Conservation (phyloP, 2,113 vertebrate species). For the Passer montanus region DNA sequence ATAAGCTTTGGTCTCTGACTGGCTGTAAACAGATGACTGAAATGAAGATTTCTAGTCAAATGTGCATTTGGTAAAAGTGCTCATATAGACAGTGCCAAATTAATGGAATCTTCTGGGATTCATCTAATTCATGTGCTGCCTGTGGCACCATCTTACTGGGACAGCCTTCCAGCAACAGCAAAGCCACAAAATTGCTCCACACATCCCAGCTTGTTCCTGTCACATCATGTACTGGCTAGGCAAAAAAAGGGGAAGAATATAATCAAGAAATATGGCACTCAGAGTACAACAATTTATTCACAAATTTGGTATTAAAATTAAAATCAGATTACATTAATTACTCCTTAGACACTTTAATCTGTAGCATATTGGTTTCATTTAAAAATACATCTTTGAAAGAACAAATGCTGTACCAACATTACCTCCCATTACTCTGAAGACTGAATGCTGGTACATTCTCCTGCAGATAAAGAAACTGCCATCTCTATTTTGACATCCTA, state of each 20-base stretch:
- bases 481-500: not conserved
- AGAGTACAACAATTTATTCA: not conserved
- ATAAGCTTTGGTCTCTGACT: not conserved
- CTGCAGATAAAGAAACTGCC: not conserved
- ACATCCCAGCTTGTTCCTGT: not conserved
- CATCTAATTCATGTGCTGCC: not conserved
- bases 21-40: not conserved
- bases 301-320: not conserved
- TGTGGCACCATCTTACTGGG: not conserved
- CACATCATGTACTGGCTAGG: not conserved
- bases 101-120: not conserved
- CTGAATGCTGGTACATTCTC: not conserved
- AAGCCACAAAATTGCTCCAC: not conserved
- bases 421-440: not conserved
- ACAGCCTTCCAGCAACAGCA: not conserved
- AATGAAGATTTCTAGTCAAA: not conserved
- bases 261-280: not conserved
- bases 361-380: not conserved
- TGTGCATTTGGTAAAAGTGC: not conserved
- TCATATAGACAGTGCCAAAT: not conserved
- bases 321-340: not conserved
- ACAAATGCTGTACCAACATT: not conserved
- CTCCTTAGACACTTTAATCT: not conserved
- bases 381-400: not conserved
- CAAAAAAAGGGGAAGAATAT: not conserved